phyloP scores from a whole-genome alignment of 2,888 invertebrate species.

The Nomada hirtipes region DNA sequence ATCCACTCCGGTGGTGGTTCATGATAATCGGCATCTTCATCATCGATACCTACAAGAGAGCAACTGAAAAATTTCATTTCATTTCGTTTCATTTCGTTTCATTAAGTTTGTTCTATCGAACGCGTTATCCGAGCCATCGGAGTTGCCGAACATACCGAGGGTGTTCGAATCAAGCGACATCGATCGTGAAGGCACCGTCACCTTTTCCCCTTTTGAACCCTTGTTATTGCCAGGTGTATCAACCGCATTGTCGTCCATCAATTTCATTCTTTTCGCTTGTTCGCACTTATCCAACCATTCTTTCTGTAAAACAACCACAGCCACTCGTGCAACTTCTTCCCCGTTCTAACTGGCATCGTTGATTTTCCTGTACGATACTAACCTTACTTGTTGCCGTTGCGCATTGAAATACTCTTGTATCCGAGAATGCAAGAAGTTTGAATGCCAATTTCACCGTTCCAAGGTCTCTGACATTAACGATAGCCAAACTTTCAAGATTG shows the following conservation, averaged over 20 bases:
- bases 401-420: slow-evolving; percentile 96
- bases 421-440: slow-evolving; percentile 97
- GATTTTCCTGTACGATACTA: slow-evolving; percentile 34
- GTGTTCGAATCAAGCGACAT: slow-evolving; percentile 80
- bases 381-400: slow-evolving; percentile 90
- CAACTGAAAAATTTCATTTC: slow-evolving; percentile 25
- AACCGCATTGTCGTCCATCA: slow-evolving; percentile 86
- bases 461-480: slow-evolving; percentile 96
- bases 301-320: slow-evolving; percentile 86
- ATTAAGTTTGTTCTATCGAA: neutral
- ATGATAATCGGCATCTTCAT: slow-evolving; percentile 74
- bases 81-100: slow-evolving; percentile 19
- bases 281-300: slow-evolving; percentile 98
- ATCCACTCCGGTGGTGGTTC: slow-evolving; percentile 92
- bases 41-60: slow-evolving; percentile 69
- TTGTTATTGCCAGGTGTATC: slow-evolving; percentile 26
- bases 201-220: slow-evolving; percentile 83
- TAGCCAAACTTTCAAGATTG: slow-evolving; percentile 94
- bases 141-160: slow-evolving; percentile 65
- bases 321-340: too few relatives aligned
- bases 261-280: slow-evolving; percentile 93
- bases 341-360: neutral
- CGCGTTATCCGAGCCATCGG: neutral
- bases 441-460: slow-evolving; percentile 96
- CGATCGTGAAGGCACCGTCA: slow-evolving; percentile 79